Conservation (phyloP, 2,888 invertebrate species). For the Lordiphosa fenestrarum region DNA sequence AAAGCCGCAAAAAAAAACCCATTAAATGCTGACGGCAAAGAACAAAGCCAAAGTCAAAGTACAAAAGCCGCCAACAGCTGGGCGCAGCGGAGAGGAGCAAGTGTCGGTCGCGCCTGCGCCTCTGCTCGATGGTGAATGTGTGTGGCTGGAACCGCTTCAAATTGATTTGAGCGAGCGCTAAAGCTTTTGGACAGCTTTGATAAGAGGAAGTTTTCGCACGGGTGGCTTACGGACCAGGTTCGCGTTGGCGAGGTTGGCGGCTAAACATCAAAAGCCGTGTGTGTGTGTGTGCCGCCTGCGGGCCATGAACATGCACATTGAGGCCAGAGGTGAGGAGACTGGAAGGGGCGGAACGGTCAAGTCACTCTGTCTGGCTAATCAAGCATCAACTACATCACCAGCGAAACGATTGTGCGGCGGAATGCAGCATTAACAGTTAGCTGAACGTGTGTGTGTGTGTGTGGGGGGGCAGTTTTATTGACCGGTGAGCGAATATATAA, state of each 20-base stretch:
- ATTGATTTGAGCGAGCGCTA: constrained; percentile 67
- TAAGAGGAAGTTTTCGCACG: constrained; percentile 61
- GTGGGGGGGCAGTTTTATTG: constrained; percentile 1
- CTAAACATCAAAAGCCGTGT: constrained; percentile 53
- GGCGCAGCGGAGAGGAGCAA: constrained; percentile 8
- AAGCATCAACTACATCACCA: constrained; percentile 44
- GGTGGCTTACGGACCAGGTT: constrained; percentile 45
- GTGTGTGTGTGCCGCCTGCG: constrained; percentile 41
- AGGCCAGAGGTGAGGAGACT: constrained; percentile 10
- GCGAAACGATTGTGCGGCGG: constrained; percentile 4
- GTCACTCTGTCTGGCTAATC: constrained; percentile 46
- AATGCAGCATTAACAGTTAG: constrained; percentile 19
- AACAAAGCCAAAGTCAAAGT: constrained; percentile 53
- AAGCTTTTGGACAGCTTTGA: constrained; percentile 60
- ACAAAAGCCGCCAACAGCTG: constrained; percentile 44
- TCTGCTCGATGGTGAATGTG: constrained; percentile 28
- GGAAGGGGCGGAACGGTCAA: constrained; percentile 18
- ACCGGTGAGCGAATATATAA: too few relatives aligned
- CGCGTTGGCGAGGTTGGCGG: constrained; percentile 30
- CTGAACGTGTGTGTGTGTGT: constrained; percentile 1
- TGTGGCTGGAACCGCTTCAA: constrained; percentile 53
- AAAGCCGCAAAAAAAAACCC: constrained; percentile 45
- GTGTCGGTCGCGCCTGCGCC: constrained; percentile 10
- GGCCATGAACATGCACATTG: constrained; percentile 50
- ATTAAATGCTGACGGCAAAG: constrained; percentile 65